Conservation (phyloP, 2,797 vertebrate species). For the Denticeps clupeoides region DNA sequence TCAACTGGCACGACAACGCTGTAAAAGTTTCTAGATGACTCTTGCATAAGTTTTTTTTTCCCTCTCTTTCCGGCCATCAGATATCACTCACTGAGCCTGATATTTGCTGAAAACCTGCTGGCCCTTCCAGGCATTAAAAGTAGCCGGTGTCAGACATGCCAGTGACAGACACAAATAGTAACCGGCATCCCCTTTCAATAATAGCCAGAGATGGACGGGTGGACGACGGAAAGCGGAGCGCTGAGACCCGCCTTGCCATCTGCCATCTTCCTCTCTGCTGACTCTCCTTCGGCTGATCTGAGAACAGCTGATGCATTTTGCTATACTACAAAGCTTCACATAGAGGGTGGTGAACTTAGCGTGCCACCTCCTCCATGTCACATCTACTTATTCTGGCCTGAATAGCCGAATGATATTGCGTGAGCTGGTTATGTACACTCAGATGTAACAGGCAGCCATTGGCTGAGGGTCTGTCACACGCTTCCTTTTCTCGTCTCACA, state of each 20-base stretch:
- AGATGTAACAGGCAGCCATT: neutral
- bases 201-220: neutral
- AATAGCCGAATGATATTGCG: neutral
- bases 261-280: neutral
- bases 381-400: neutral
- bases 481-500: slow-evolving; percentile 15
- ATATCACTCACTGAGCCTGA: too few species aligned
- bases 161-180: neutral
- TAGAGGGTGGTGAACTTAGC: too few species aligned
- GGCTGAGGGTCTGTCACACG: neutral
- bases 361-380: neutral
- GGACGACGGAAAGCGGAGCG: neutral
- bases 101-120: neutral
- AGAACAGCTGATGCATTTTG: neutral
- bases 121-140: neutral
- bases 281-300: neutral
- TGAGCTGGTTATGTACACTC: neutral
- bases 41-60: too few species aligned
- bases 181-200: neutral
- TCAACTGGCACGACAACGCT: too few species aligned
- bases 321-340: neutral
- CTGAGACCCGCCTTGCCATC: neutral
- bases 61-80: too few species aligned
- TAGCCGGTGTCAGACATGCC: neutral
- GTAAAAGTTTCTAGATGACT: too few species aligned